Conservation (phyloP, 2,888 invertebrate species). For the Eueremaeus valkanovi region DNA sequence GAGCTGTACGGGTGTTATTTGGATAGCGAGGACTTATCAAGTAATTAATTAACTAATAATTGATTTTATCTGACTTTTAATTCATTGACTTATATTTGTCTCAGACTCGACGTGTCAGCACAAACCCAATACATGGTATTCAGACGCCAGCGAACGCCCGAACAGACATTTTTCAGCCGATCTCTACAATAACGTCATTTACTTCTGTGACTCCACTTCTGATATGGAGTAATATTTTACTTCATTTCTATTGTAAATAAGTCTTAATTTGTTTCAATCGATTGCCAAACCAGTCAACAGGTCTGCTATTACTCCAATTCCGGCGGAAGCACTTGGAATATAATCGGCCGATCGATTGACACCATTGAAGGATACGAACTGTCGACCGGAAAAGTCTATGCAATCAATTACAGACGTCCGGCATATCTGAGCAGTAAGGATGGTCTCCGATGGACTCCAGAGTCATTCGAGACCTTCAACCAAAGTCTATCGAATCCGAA, state of each 20-base stretch:
- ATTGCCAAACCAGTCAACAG: conserved; percentile 37
- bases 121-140: conserved; percentile 42
- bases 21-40: neutral
- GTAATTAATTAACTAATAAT: neutral
- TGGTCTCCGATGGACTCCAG: conserved; percentile 33
- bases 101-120: neutral
- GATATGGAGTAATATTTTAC: conserved; percentile 44
- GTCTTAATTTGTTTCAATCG: neutral
- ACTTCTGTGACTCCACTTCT: conserved; percentile 46
- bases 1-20: conserved; percentile 38
- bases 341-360: conserved; percentile 38
- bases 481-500: conserved; percentile 23
- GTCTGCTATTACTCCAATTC: conserved; percentile 43
- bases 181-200: conserved; percentile 44
- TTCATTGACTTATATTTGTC: neutral
- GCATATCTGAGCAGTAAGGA: conserved; percentile 36
- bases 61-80: neutral
- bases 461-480: conserved; percentile 29
- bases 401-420: conserved; percentile 23
- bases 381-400: conserved; percentile 34
- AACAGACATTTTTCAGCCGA: conserved; percentile 47
- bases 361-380: conserved; percentile 39
- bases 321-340: conserved; percentile 44
- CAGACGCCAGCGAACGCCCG: conserved; percentile 44
- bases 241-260: neutral